A percentile compares a stretch with the other conserved stretches of the same genome.
Conservation (phyloP, 1,140 invertebrate species). For the Planococcus citri region DNA sequence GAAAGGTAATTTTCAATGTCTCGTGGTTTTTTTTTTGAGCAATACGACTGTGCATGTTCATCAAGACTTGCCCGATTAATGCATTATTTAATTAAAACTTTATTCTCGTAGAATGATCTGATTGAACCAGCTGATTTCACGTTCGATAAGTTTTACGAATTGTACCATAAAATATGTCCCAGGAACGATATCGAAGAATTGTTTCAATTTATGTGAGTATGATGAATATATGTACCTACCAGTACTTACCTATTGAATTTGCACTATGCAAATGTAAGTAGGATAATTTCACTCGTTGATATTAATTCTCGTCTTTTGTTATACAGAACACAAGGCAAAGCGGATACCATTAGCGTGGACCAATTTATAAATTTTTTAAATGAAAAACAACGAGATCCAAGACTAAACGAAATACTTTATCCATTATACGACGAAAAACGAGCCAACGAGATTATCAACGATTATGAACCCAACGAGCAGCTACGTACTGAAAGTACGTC, state of each 20-base stretch:
- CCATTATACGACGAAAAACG: slow-evolving; percentile 93
- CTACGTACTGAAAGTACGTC: slow-evolving; percentile 61
- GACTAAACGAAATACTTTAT: slow-evolving; percentile 97
- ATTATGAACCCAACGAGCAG: slow-evolving; percentile 81
- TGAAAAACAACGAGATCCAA: slow-evolving; percentile 95
- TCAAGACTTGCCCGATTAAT: background rate
- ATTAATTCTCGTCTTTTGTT: too few species aligned
- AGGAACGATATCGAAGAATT: slow-evolving; percentile 97
- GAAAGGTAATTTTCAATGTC: slow-evolving; percentile 54
- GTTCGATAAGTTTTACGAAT: slow-evolving; percentile 95
- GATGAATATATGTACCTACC: too few species aligned
- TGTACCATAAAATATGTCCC: slow-evolving; percentile 99
- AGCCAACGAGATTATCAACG: slow-evolving; percentile 82
- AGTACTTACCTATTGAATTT: too few species aligned
- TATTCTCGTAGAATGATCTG: slow-evolving; percentile 60
- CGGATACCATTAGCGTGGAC: slow-evolving; percentile 69
- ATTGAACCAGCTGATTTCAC: slow-evolving; percentile 93
- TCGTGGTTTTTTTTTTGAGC: background rate
- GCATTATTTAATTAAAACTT: slow-evolving; percentile 10
- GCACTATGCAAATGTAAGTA: too few species aligned
- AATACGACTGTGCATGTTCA: background rate
- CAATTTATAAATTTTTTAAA: slow-evolving; percentile 93
- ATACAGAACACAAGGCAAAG: slow-evolving; percentile 79
- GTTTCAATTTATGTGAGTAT: slow-evolving; percentile 87
- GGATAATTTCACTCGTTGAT: too few species aligned